phyloP scores from a whole-genome alignment of 2,797 vertebrate species.

The Lacerta agilis region DNA sequence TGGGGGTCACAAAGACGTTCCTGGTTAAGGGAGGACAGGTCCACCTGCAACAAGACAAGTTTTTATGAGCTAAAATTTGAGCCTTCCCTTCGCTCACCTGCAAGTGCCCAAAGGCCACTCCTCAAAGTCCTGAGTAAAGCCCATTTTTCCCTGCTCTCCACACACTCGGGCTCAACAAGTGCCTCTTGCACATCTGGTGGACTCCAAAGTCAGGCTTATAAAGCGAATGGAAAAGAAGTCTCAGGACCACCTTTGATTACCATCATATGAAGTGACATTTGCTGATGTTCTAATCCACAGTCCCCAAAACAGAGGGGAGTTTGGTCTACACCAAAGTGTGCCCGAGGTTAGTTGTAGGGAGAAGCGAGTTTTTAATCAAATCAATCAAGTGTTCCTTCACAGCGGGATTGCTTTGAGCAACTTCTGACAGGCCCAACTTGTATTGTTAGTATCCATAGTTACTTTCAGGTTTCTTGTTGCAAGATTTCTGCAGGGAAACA shows the following conservation, averaged over 20 bases:
- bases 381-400: neutral
- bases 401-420: neutral
- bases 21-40: constrained; percentile 73
- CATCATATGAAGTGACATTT: neutral
- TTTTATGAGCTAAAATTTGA: neutral
- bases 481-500: neutral
- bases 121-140: neutral
- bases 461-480: neutral
- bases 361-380: neutral
- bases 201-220: neutral
- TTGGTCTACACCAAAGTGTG: neutral
- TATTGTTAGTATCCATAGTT: neutral
- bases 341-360: neutral
- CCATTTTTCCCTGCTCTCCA: neutral
- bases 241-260: neutral
- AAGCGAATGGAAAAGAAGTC: neutral
- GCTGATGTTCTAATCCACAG: neutral
- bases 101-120: neutral
- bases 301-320: neutral
- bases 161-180: neutral
- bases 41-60: constrained; percentile 73
- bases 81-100: neutral
- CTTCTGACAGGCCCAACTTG: neutral
- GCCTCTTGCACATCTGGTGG: neutral
- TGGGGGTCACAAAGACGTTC: constrained; percentile 72